These are phyloP conservation scores for Macrophya annulata DNA, from an alignment of 2,888 invertebrate species.

Conservation along the genomic window DNA sequence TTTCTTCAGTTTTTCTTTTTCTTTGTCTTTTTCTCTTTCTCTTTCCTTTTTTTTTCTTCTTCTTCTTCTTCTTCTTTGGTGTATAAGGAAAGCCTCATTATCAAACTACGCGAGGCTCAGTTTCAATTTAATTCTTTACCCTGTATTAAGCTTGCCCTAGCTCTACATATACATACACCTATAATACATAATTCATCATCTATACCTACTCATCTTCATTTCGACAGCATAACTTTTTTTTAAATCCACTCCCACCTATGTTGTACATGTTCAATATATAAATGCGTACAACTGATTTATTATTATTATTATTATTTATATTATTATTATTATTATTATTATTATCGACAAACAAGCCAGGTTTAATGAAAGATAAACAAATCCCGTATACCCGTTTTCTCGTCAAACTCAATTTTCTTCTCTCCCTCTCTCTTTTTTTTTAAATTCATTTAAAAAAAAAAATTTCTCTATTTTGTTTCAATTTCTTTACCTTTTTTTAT, in stretches of 20 bases:
- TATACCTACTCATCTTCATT: too few relatives aligned
- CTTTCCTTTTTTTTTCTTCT: not conserved
- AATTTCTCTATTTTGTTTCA: not conserved
- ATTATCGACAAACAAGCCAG: conserved; percentile 43
- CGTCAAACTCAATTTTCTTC: conserved; percentile 21
- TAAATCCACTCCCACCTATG: too few relatives aligned
- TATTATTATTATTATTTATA: conserved; percentile 5
- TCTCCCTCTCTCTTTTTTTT: not conserved
- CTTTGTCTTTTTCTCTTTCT: not conserved
- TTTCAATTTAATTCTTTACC: conserved; percentile 70
- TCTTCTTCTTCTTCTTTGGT: not conserved
- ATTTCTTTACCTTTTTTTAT: not conserved
- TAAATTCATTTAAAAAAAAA: not conserved
- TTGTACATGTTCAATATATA: too few relatives aligned
- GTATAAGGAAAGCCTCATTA: conserved; percentile 65
- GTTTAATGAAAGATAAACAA: conserved; percentile 48
- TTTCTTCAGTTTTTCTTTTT: not conserved
- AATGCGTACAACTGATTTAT: not conserved
- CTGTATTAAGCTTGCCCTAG: not conserved
- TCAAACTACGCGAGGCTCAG: conserved; percentile 66
- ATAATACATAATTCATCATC: not conserved
- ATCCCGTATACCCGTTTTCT: not conserved
- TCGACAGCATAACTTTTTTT: too few relatives aligned
- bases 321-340: conserved; percentile 18
- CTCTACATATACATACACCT: not conserved